Conservation (phyloP, 1,140 invertebrate genomes). For the Xylocopa sonorina region DNA sequence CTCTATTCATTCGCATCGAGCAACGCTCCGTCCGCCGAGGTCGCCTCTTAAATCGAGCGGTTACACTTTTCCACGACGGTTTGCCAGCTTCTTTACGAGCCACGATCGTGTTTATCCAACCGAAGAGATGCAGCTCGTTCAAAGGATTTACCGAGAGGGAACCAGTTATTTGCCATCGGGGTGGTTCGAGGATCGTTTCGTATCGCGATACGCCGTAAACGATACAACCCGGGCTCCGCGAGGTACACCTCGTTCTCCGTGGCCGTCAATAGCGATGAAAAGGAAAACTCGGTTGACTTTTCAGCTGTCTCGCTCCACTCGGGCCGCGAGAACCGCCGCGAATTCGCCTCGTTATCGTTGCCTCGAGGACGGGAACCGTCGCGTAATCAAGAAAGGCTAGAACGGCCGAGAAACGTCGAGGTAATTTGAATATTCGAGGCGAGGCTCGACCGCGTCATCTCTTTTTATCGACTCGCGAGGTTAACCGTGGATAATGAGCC, state of each 20-base stretch:
- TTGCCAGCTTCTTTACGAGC: background rate
- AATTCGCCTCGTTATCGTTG: constrained; percentile 17
- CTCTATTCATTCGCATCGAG: background rate
- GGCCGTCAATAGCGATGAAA: constrained; percentile 12
- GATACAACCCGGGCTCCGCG: background rate
- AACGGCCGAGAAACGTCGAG: background rate
- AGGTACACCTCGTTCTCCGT: constrained; percentile 58
- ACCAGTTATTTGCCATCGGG: background rate
- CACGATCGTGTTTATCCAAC: constrained; percentile 33
- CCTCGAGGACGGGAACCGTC: background rate
- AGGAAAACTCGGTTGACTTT: background rate
- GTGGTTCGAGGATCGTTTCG: background rate
- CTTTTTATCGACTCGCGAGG: constrained; percentile 20
- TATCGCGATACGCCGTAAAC: background rate
- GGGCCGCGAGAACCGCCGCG: background rate
- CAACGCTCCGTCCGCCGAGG: background rate
- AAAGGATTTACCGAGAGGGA: constrained; percentile 11
- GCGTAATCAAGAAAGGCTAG: constrained; percentile 3
- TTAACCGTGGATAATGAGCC: constrained; percentile 25
- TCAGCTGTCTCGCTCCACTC: background rate
- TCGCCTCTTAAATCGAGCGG: constrained; percentile 8
- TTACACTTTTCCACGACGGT: background rate
- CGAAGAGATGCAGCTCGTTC: background rate
- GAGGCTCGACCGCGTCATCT: constrained; percentile 28
- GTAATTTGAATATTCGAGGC: constrained; percentile 42